A percentile compares a stretch with the other conserved stretches of the same genome.
These are phyloP conservation scores for Eulacestoma nigropectus DNA, from an alignment of 2,113 vertebrate genomes.

Conservation along the genomic window DNA sequence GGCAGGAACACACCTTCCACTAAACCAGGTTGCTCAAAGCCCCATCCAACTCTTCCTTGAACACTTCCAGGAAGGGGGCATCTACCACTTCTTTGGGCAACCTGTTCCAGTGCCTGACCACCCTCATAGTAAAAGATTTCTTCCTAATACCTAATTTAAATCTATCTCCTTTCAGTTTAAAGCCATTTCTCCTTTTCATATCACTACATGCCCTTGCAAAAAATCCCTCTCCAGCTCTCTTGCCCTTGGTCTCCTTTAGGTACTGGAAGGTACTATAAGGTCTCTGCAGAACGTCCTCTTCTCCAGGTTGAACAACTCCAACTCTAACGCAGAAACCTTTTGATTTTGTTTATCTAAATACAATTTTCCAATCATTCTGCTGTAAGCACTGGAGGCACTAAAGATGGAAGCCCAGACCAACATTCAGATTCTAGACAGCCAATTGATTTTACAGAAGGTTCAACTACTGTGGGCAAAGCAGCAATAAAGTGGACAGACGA, in stretches of 20 bases:
- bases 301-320: background rate
- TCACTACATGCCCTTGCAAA: background rate
- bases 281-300: background rate
- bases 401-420: slow-evolving; percentile 3
- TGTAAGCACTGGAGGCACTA: background rate
- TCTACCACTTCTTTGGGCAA: background rate
- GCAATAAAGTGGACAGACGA: background rate
- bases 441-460: slow-evolving; percentile 14
- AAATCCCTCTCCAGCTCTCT: background rate
- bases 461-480: background rate
- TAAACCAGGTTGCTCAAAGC: background rate
- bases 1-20: background rate
- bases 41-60: background rate
- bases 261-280: background rate
- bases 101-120: background rate
- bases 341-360: slow-evolving; percentile 25
- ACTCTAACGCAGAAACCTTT: background rate
- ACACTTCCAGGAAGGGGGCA: background rate
- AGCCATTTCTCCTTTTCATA: background rate
- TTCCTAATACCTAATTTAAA: background rate
- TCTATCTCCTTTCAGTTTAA: background rate
- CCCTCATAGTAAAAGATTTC: background rate
- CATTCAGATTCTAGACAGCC: background rate
- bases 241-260: background rate
- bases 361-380: background rate